These are phyloP conservation scores for Rattus norvegicus DNA, from an alignment of 2,113 vertebrate genomes.

Conservation along the genomic window GRCr8 NC_086019.1:214908001-214908500, in stretches of 20 bases:
- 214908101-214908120: background rate
- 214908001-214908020: background rate
- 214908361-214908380: background rate
- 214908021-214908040: background rate
- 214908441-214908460: background rate
- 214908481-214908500: background rate
- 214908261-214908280: background rate
- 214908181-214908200: background rate
- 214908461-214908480: background rate
- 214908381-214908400: background rate
- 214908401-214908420: background rate
- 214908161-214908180: background rate
- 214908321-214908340: background rate
- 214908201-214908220: background rate
- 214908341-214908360: background rate
- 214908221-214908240: background rate
- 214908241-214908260: background rate
- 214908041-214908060: background rate
- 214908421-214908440: background rate
- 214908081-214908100: background rate
- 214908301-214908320: background rate
- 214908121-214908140: background rate
- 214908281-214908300: background rate
- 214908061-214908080: background rate
- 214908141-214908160: background rate